Conservation (phyloP, 2,888 invertebrate genomes). For the Drosophila subquinaria region DNA sequence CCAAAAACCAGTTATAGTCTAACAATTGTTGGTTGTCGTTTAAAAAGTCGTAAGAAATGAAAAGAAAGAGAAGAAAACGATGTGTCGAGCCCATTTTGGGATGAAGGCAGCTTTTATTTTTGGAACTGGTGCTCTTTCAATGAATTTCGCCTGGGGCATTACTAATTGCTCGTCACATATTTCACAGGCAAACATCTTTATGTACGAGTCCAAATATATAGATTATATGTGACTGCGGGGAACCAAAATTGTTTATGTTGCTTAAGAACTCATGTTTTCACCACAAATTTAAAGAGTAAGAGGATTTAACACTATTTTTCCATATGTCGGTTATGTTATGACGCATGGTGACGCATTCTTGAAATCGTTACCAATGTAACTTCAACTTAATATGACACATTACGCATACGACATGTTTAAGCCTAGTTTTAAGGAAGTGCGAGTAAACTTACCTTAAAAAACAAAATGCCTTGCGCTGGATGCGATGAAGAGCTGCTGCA, state of each 20-base stretch:
- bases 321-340: constrained; percentile 9
- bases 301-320: constrained; percentile 10
- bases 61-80: constrained; percentile 1
- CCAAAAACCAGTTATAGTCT: constrained; percentile 23
- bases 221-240: constrained; percentile 12
- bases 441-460: constrained; percentile 26
- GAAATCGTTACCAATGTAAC: constrained; percentile 6
- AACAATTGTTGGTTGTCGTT: constrained; percentile 15
- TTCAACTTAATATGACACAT: constrained; percentile 20
- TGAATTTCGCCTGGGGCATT: constrained; percentile 6
- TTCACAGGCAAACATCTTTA: not conserved
- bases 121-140: constrained; percentile 48
- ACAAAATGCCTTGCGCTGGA: too few relatives aligned
- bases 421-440: not conserved
- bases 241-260: constrained; percentile 28
- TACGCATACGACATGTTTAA: constrained; percentile 21
- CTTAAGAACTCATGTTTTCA: not conserved
- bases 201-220: not conserved
- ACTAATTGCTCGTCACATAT: constrained; percentile 14
- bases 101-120: constrained; percentile 73
- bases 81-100: constrained; percentile 46
- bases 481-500: not conserved
- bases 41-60: not conserved
- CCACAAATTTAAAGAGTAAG: not conserved
- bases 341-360: constrained; percentile 23